phyloP scores from a whole-genome alignment of 2,113 vertebrate species.

The Scomber scombrus region DNA sequence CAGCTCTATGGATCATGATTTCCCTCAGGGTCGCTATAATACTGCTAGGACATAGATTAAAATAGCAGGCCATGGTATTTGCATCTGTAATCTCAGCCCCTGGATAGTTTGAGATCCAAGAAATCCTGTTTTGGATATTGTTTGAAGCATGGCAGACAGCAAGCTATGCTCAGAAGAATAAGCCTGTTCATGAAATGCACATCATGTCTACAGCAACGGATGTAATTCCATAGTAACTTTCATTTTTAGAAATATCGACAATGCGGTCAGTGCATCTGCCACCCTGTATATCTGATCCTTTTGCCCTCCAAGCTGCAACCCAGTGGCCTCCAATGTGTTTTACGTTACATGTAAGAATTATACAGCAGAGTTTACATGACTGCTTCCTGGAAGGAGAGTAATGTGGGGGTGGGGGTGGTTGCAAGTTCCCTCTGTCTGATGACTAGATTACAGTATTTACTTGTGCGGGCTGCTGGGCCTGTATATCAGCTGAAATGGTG shows the following conservation, averaged over 20 bases:
- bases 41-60: conserved; percentile 26
- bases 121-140: conserved; percentile 25
- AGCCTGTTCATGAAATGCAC: conserved; percentile 10
- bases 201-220: not conserved
- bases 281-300: conserved; percentile 35
- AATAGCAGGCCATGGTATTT: conserved; percentile 35
- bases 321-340: conserved; percentile 29
- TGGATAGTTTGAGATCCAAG: conserved; percentile 21
- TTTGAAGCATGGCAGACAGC: conserved; percentile 25
- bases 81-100: conserved; percentile 40
- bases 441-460: conserved; percentile 72
- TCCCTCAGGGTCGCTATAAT: conserved; percentile 24
- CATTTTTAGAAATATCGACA: conserved; percentile 32
- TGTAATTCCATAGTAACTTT: conserved; percentile 40
- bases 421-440: conserved; percentile 56
- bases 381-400: conserved; percentile 68
- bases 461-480: conserved; percentile 3
- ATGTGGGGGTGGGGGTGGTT: conserved; percentile 13
- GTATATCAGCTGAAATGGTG: conserved; percentile 61
- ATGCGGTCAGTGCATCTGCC: not conserved
- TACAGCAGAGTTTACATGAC: conserved; percentile 61
- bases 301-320: conserved; percentile 40
- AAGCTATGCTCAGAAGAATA: conserved; percentile 1
- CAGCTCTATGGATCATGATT: conserved; percentile 21
- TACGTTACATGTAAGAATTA: conserved; percentile 45